These are phyloP conservation scores for Motacilla tschutschensis DNA, from an alignment of 2,113 vertebrate genomes.

Conservation along the genomic window DNA sequence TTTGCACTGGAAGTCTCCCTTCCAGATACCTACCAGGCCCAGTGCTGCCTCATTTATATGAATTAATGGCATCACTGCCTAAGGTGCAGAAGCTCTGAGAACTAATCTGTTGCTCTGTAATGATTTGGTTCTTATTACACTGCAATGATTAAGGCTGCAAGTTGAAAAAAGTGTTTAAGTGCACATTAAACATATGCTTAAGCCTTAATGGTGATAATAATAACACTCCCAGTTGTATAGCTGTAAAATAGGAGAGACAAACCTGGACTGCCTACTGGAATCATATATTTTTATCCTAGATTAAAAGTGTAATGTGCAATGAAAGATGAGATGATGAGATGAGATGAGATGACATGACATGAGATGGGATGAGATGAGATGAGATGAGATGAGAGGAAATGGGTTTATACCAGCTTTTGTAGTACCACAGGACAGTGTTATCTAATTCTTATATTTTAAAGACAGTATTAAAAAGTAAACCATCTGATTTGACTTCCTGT, in stretches of 20 bases:
- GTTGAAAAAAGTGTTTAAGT: conserved; percentile 27
- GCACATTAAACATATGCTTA: conserved; percentile 24
- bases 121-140: conserved; percentile 9
- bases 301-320: neutral
- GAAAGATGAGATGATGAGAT: neutral
- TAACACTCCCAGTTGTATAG: neutral
- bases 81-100: conserved; percentile 15
- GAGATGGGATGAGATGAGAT: neutral
- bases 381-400: neutral
- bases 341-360: neutral
- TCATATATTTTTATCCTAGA: conserved; percentile 5
- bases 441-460: neutral
- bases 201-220: conserved; percentile 21
- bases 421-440: neutral
- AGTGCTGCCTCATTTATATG: neutral
- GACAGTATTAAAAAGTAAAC: neutral
- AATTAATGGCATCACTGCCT: neutral
- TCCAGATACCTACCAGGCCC: neutral
- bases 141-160: neutral
- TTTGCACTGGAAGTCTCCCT: neutral
- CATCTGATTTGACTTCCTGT: neutral
- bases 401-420: neutral
- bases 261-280: neutral
- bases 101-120: conserved; percentile 16
- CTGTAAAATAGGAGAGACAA: neutral